These are phyloP conservation scores for Scaptomyza tumidula DNA, from an alignment of 2,888 invertebrate species.

Conservation along the genomic window DNA sequence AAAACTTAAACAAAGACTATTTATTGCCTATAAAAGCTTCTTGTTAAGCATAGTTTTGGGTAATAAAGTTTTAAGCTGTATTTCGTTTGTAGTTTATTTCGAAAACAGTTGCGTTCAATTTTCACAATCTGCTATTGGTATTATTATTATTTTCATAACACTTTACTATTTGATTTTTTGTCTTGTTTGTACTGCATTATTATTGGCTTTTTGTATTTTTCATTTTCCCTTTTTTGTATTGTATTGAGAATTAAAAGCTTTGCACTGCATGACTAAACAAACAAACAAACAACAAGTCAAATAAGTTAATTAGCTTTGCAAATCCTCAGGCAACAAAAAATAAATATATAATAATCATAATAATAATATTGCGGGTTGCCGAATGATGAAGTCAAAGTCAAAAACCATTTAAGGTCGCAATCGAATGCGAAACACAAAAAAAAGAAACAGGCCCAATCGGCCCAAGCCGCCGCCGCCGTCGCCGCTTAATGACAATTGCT, in stretches of 20 bases:
- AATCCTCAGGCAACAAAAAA: constrained; percentile 45
- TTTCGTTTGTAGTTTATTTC: constrained; percentile 1
- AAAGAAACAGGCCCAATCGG: constrained; percentile 13
- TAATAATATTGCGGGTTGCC: constrained; percentile 40
- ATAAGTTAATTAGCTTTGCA: constrained; percentile 73
- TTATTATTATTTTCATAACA: constrained; percentile 30
- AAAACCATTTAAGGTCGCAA: constrained; percentile 74
- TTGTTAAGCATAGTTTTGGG: no score
- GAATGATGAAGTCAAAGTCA: constrained; percentile 71
- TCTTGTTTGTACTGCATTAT: constrained; percentile 9
- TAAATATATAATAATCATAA: constrained; percentile 14
- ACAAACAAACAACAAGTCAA: constrained; percentile 55
- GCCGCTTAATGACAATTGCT: constrained; percentile 47
- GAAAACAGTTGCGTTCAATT: constrained; percentile 8
- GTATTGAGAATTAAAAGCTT: constrained; percentile 51
- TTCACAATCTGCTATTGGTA: constrained; percentile 8
- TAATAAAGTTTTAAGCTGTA: constrained; percentile 1
- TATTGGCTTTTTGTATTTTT: constrained; percentile 11
- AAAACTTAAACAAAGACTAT: background rate
- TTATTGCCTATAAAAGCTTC: no score
- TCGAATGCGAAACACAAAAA: constrained; percentile 21
- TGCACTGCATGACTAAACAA: constrained; percentile 56
- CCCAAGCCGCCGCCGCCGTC: constrained; percentile 1
- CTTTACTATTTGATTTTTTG: constrained; percentile 20
- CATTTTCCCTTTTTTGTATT: constrained; percentile 3